Percentiles rank a stretch among this genome's conserved stretches.
phyloP scores from a whole-genome alignment of 2,113 vertebrate species.

The Natator depressus region DNA sequence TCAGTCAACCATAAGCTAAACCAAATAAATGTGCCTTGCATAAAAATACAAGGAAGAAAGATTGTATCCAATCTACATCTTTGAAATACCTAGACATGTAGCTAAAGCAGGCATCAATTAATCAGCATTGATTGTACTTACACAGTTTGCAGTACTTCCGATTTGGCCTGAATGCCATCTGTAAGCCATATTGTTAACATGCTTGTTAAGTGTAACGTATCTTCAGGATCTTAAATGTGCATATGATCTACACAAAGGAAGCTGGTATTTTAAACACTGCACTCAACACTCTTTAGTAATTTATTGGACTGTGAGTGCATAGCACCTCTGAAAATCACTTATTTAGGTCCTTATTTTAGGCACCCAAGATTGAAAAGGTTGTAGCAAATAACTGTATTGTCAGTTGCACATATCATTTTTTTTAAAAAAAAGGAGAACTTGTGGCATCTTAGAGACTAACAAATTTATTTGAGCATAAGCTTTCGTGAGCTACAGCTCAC shows the following conservation, averaged over 20 bases:
- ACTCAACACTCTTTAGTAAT: not conserved
- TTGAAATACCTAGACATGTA: constrained; percentile 69
- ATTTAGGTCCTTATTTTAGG: not conserved
- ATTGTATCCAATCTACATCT: constrained; percentile 62
- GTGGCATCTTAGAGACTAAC: no score
- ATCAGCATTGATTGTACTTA: constrained; percentile 71
- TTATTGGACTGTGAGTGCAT: rapidly evolving
- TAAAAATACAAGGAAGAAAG: constrained; percentile 69
- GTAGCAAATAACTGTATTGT: constrained; percentile 6
- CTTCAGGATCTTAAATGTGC: not conserved
- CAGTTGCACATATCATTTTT: not conserved
- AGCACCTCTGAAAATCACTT: not conserved
- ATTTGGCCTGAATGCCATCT: constrained; percentile 47
- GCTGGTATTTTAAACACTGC: not conserved
- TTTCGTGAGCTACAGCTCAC: no score
- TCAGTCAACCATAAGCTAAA: constrained; percentile 72
- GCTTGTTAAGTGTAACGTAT: not conserved
- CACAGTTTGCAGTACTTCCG: constrained; percentile 29
- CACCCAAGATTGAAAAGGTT: not conserved
- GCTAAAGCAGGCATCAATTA: constrained; percentile 64
- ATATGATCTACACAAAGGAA: not conserved
- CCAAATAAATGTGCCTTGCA: constrained; percentile 66
- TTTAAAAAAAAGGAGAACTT: not conserved
- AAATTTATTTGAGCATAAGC: no score
- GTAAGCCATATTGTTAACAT: constrained; percentile 16